Percentiles rank a stretch among this genome's conserved stretches.
These are phyloP conservation scores for Harpalus rufipes DNA, from an alignment of 2,888 invertebrate genomes.

Conservation along the genomic window DNA sequence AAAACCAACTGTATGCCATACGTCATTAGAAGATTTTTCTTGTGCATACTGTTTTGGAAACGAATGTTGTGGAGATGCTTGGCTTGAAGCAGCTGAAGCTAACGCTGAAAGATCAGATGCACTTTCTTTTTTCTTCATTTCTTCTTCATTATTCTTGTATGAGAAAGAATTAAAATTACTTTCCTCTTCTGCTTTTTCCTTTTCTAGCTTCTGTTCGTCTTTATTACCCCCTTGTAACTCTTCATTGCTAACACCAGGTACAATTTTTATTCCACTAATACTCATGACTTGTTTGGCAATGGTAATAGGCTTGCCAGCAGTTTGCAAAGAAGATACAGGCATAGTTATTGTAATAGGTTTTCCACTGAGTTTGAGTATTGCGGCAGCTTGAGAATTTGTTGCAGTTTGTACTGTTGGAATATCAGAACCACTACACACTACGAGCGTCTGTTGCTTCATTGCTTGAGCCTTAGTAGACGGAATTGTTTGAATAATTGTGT, in stretches of 20 bases:
- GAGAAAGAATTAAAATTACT: conserved; percentile 43
- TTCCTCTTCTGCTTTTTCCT: conserved; percentile 69
- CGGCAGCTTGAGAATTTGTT: conserved; percentile 80
- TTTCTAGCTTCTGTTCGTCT: conserved; percentile 63
- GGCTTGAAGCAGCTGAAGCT: conserved; percentile 77
- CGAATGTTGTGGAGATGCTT: conserved; percentile 71
- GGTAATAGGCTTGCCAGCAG: conserved; percentile 80
- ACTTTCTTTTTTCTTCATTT: conserved; percentile 69
- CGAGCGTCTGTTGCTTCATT: conserved; percentile 87
- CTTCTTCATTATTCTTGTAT: conserved; percentile 19
- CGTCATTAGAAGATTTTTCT: conserved; percentile 80
- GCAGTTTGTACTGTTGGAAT: conserved; percentile 83
- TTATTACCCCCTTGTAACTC: conserved; percentile 29
- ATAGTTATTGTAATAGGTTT: conserved; percentile 86
- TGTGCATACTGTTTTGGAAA: conserved; percentile 40
- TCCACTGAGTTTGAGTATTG: conserved; percentile 78
- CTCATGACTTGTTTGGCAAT: conserved; percentile 79
- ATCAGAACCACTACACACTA: conserved; percentile 85
- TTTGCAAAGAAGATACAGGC: conserved; percentile 76
- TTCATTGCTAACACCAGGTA: conserved; percentile 72
- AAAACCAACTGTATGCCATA: conserved; percentile 97
- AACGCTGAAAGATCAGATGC: conserved; percentile 76
- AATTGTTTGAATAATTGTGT: conserved; percentile 82
- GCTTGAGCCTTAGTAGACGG: conserved; percentile 90
- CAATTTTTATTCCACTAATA: conserved; percentile 73